Evolutionary conservation across 2,888 invertebrate genomes (phyloP).

Genomic region (Mantis religiosa): DNA sequence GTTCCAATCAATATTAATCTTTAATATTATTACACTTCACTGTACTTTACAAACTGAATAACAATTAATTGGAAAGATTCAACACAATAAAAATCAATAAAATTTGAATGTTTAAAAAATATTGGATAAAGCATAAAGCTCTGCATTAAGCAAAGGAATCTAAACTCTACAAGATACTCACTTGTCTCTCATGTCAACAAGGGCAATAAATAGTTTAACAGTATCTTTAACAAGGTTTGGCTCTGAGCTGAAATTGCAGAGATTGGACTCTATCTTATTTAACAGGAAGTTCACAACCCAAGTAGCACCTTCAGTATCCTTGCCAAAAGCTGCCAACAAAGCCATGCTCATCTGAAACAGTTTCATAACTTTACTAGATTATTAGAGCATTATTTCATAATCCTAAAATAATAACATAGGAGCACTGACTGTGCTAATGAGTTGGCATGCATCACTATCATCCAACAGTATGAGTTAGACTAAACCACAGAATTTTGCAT

Average conservation of each 20-base stretch:
- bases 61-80: too few relatives aligned
- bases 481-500: too few relatives aligned
- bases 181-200: conserved; percentile 52
- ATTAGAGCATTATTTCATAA: neutral
- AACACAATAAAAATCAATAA: too few relatives aligned
- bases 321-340: conserved; percentile 59
- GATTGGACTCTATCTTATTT: conserved; percentile 59
- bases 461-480: too few relatives aligned
- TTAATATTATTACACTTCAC: too few relatives aligned
- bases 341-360: conserved; percentile 55
- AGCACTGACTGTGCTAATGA: too few relatives aligned
- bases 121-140: too few relatives aligned
- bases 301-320: conserved; percentile 59
- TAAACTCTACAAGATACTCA: conserved; percentile 34
- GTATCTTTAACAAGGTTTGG: conserved; percentile 58
- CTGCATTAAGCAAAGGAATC: neutral
- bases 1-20: too few relatives aligned
- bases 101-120: too few relatives aligned
- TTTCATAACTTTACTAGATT: neutral
- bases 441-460: too few relatives aligned
- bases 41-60: too few relatives aligned
- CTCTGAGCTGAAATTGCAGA: conserved; percentile 60
- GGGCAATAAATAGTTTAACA: conserved; percentile 54
- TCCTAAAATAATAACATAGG: neutral
- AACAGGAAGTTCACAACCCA: conserved; percentile 62